Base-by-base conservation (phyloP, 2,797 vertebrate genomes). In the Erithacus rubecula region DNA sequence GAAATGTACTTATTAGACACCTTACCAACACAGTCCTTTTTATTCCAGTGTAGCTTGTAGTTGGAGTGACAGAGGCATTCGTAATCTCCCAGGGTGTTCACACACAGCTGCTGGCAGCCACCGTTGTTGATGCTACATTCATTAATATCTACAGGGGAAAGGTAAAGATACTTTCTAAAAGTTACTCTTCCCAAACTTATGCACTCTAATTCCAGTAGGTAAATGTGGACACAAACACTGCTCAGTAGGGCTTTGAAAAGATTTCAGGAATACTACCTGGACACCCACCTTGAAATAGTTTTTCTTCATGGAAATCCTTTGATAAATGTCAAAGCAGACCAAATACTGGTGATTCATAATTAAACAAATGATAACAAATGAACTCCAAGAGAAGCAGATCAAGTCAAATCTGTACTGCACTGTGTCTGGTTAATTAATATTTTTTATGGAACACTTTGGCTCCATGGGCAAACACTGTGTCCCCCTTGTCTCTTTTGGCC, bases 11-110 rank as follows among this genome's bases (percentile, higher is more conserved):
- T 59, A 29, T 13, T 12, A 79, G 27, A 71, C 52, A 93, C 96
- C 99, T 99, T 99, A 99, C 99, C 99, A 90, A 99, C 97, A 96
- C 99, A 99, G 96, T 99, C 99, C 95, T 99, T 99, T 97, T 98
- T 98, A 98, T 99, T 99, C 99, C 99, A 99, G 97, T 99, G 99
- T 34, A 99, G 98, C 95, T 98, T 99, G 97, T 98, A 98, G 60
- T 98, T 98, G 5, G 98, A 96, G 56, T 97, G 98, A 96, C 99
- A 99, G 92, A 98, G 98, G 97, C 99, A 99, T 83, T 99, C 98
- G 39, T 98, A 99, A 95, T 98, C 97, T 80, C 99, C 99, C 88
- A 96, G 32, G 0, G 98, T 98, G 97, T 99, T 99, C 96, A 99
- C 98, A 95, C 99, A 99, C 58, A 97, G 96, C 84, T 99, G 99